Evolutionary conservation across 1,140 invertebrate genomes (phyloP), one percentile per base, ranked within the genome.

Genomic region (Temnothorax longispinosus): DNA sequence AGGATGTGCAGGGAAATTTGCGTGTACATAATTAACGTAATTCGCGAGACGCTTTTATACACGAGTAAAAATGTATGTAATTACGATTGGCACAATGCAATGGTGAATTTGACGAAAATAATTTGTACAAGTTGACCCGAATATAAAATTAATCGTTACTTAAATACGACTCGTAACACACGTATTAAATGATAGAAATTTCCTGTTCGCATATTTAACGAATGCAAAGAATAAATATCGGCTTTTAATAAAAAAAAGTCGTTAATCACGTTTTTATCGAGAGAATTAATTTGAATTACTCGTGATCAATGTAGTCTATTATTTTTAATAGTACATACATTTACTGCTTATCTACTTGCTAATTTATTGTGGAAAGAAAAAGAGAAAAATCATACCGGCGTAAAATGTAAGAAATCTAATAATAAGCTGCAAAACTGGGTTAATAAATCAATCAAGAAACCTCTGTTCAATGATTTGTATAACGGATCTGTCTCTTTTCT

Each of bases 71-170:
- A 32, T n/a, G 52, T 32, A 41, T 54, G 35, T 56, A 52, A 81
- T 81, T 81, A 41, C 21, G 47, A 65, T 65, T 10, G 27, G 10
- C 38, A 18, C 8, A 64, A 81, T 65, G 13, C 27, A 27, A 27
- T 27, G 27, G 18, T 44, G 35, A 81, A 81, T 44, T 81, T 56
- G 50, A 3, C 64, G 38, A 71, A 71, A 71, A 81, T 81, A 71
- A 81, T 56, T 81, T 56, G 64, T 35, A n/a, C 47, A 44, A 69
- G 65, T 71, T 81, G 35, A n/a, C 15, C 10, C 10, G 64, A 71
- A 81, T 81, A 71, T 58, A 58, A 71, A 32, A 71, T 81, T 71
- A 71, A 81, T 27, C 50, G 10, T 1, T 27, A n/a, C 62, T 80
- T 18, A 54, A 69, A 21, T 6, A n/a, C 6, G 10, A 38, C 8